Conservation (phyloP, 2,888 invertebrate species). For the Caenorhabditis sulstoni region DNA sequence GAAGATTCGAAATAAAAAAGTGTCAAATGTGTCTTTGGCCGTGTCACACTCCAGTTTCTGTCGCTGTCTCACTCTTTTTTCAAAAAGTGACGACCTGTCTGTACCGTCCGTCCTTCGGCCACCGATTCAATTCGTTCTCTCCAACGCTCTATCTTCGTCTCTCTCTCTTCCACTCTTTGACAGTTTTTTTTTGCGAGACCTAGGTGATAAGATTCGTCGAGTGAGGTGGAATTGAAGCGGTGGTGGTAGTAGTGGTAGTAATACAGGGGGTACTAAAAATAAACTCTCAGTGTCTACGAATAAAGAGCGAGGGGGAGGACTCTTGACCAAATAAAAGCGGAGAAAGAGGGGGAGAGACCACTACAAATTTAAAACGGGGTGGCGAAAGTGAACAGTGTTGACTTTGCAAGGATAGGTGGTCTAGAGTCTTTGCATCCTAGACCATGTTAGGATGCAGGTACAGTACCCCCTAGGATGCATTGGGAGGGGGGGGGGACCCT, state of each 20-base stretch:
- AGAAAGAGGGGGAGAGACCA: constrained; percentile 6
- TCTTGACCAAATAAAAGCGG: constrained; percentile 43
- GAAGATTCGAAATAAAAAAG: not conserved
- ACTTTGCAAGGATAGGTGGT: constrained; percentile 16
- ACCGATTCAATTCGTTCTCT: not conserved
- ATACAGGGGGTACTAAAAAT: constrained; percentile 12
- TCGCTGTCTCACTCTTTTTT: too few relatives aligned
- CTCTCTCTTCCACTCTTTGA: not conserved
- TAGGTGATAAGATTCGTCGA: not conserved
- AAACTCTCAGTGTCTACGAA: not conserved
- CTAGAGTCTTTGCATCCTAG: not conserved
- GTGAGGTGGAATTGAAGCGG: not conserved
- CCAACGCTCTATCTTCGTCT: not conserved
- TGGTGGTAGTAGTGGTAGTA: not conserved
- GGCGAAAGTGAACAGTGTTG: constrained; percentile 1
- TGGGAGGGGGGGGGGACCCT: not conserved
- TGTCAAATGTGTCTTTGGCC: not conserved
- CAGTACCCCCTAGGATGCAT: not conserved
- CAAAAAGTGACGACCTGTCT: constrained; percentile 5
- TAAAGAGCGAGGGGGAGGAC: not conserved
- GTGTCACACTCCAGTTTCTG: constrained; percentile 6
- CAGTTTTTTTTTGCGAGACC: not conserved
- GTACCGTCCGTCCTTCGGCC: constrained; percentile 12
- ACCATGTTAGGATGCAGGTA: not conserved
- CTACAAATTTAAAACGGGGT: constrained; percentile 13